Conservation (phyloP, 2,797 vertebrate genomes). For the Lepus oiostolus region DNA sequence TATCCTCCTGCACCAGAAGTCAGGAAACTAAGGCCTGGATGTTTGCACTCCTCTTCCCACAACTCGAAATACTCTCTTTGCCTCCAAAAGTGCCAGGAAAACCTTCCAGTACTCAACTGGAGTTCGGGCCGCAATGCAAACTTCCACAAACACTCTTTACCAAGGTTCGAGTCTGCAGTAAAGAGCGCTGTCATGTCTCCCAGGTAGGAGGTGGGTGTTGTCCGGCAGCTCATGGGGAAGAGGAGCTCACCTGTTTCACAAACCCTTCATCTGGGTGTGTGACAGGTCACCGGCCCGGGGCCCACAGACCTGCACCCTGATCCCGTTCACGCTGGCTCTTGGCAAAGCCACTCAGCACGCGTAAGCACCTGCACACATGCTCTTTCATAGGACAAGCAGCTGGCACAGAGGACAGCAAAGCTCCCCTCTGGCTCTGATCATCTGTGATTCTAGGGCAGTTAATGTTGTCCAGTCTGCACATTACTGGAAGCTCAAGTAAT, state of each 20-base stretch:
- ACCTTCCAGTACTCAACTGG: background rate
- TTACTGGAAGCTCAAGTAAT: background rate
- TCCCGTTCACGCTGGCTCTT: background rate
- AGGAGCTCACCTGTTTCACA: background rate
- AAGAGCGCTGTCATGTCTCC: background rate
- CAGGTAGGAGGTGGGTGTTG: background rate
- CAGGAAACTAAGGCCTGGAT: background rate
- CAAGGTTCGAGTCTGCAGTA: background rate
- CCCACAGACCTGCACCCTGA: background rate
- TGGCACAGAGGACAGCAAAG: background rate
- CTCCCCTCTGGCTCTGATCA: background rate
- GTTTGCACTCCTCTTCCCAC: background rate
- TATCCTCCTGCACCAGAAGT: background rate
- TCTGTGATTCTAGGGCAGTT: background rate
- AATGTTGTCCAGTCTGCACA: background rate
- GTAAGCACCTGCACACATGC: background rate
- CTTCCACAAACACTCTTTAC: background rate
- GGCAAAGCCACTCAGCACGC: background rate
- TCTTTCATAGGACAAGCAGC: background rate
- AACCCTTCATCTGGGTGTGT: background rate
- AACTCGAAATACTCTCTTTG: constrained; percentile 8
- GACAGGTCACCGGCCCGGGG: background rate
- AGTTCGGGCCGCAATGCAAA: background rate
- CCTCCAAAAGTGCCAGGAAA: background rate
- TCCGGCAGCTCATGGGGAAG: background rate